Evolutionary conservation across 2,888 invertebrate species (phyloP), one percentile per base, ranked within the genome.

Genomic region (Lomographa bimaculata): DNA sequence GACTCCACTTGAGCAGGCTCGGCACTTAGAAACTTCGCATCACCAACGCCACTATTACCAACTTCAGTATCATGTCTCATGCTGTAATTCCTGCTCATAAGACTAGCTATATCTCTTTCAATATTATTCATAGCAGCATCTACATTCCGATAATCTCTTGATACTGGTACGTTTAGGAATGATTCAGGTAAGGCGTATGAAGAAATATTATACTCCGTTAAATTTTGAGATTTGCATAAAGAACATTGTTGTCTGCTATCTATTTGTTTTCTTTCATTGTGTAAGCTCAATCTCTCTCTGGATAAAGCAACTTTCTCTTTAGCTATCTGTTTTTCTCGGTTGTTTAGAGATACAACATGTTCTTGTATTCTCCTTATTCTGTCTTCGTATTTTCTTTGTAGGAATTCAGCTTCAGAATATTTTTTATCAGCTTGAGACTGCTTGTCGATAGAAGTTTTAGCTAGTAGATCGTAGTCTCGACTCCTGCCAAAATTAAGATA

Each of bases 221-320:
- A 52, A 33, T 71, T 73, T 48, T 83, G 80, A 7, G 78, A 73
- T 54, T 73, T 81, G 40, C 89, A 89, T 21, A 89, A 45, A 1
- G 87, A 89, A 45, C 89, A 89, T 38, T 82, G 81, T 24, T 78
- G 79, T 50, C 67, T 70, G 29, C 64, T 64, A 29, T 87, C 87
- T 16, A 90, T 77, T 54, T 90, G 82, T 54, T 87, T 91, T 39
- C 82, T 78, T 38, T 90, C 84, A 25, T 90, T 90, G 46, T 92
- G 91, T 11, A 92, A 65, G 37, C 78, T 79, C 34, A 92, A 55
- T 50, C 92, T 79, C 61, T 92, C 92, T 53, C 91, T 90, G 0
- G 92, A 92, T 5, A 92, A 57, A 1, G 83, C 75, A 0, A 92
- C 89, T 65, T 92, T 92, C 54, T 92, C 92, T 64, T 85, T 91